A percentile compares a stretch with the other conserved stretches of the same genome.
phyloP scores from a whole-genome alignment of 2,888 invertebrate species.

The Deilephila elpenor region DNA sequence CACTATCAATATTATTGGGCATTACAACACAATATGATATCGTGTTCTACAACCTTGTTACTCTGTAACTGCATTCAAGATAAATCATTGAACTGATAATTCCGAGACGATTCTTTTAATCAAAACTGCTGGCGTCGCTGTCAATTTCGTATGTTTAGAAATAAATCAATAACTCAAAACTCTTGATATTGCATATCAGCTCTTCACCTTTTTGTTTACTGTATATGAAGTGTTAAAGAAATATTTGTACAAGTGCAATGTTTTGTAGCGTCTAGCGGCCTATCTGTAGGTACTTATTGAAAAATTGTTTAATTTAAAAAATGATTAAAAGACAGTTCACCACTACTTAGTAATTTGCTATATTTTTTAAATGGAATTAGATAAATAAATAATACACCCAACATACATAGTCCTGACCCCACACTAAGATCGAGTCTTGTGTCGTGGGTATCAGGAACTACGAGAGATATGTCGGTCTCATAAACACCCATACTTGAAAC shows the following conservation, averaged over 20 bases:
- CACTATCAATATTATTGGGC: conserved; percentile 9
- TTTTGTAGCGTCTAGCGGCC: too few species aligned
- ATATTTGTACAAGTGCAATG: not conserved
- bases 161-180: not conserved
- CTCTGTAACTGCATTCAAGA: conserved; percentile 27
- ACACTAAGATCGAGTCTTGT: too few species aligned
- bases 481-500: too few species aligned
- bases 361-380: too few species aligned
- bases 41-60: conserved; percentile 12
- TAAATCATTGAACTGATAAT: conserved; percentile 18
- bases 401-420: too few species aligned
- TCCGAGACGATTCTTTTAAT: not conserved
- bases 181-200: conserved; percentile 2
- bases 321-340: too few species aligned
- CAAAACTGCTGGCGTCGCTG: not conserved
- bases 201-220: conserved; percentile 36
- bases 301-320: too few species aligned
- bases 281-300: too few species aligned
- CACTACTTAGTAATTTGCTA: too few species aligned
- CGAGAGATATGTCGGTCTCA: too few species aligned
- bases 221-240: conserved; percentile 24
- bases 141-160: not conserved
- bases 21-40: conserved; percentile 13
- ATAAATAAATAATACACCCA: too few species aligned
- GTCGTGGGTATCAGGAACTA: too few species aligned